A percentile compares a stretch with the other conserved stretches of the same genome.
Evolutionary conservation across 2,888 invertebrate species (phyloP).

Genomic region (Carterocephalus palaemon): DNA sequence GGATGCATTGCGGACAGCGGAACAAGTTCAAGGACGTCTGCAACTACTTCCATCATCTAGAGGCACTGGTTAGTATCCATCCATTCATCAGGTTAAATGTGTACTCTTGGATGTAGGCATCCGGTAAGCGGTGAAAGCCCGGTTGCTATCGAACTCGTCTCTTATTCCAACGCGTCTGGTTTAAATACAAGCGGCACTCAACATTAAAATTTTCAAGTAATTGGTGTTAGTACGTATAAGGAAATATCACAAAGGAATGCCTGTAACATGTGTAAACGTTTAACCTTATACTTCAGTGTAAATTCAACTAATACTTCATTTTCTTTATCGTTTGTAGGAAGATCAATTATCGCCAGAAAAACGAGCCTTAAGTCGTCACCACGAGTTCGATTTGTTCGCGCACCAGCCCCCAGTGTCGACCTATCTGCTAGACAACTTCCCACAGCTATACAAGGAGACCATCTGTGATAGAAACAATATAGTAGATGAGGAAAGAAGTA

Average conservation of each 20-base stretch:
- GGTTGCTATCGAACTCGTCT: too few relatives aligned
- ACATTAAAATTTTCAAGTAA: neutral
- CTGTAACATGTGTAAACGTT: too few relatives aligned
- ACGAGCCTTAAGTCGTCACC: slow-evolving; percentile 46
- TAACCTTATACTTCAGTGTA: too few relatives aligned
- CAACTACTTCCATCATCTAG: slow-evolving; percentile 53
- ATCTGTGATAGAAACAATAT: slow-evolving; percentile 33
- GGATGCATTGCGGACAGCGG: slow-evolving; percentile 52
- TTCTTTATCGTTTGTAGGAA: slow-evolving; percentile 42
- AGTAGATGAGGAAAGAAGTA: too few relatives aligned
- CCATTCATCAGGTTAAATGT: too few relatives aligned
- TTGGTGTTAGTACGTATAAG: too few relatives aligned
- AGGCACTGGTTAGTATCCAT: slow-evolving; percentile 43
- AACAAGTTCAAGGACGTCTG: slow-evolving; percentile 52
- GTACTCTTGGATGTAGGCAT: too few relatives aligned
- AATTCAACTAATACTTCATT: too few relatives aligned
- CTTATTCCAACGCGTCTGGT: too few relatives aligned
- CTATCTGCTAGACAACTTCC: slow-evolving; percentile 40
- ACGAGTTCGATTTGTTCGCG: slow-evolving; percentile 47
- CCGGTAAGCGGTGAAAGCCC: too few relatives aligned
- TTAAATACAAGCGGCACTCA: too few relatives aligned
- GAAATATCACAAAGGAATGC: too few relatives aligned
- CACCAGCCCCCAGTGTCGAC: slow-evolving; percentile 45
- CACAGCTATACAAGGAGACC: slow-evolving; percentile 43
- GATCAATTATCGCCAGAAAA: slow-evolving; percentile 40